phyloP scores from a whole-genome alignment of 2,797 vertebrate genomes.

The Hipposideros larvatus region DNA sequence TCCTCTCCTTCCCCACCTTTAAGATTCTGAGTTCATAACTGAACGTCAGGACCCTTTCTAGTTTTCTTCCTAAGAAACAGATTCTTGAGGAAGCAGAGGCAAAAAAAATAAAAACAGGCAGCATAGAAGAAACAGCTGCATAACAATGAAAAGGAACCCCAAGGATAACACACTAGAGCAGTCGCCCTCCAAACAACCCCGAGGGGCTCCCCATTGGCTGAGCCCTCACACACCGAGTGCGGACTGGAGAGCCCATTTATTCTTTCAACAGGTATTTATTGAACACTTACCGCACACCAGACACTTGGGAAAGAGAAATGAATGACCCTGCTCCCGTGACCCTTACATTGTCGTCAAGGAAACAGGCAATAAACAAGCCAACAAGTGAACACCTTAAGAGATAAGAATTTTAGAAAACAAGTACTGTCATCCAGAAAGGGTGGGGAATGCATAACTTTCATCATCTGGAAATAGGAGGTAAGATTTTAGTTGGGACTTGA shows the following conservation, averaged over 20 bases:
- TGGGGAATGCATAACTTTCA: neutral
- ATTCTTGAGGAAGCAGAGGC: neutral
- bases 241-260: neutral
- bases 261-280: neutral
- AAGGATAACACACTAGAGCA: neutral
- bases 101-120: neutral
- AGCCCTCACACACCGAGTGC: neutral
- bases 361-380: neutral
- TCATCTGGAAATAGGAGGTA: neutral
- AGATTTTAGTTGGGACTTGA: neutral
- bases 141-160: neutral
- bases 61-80: conserved; percentile 26
- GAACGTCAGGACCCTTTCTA: neutral
- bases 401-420: conserved; percentile 27
- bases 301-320: neutral
- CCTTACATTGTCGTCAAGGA: neutral
- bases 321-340: neutral
- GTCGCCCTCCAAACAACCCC: neutral
- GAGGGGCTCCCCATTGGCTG: neutral
- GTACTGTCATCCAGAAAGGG: no score
- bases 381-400: neutral
- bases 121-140: neutral
- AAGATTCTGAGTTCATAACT: neutral
- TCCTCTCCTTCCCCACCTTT: neutral
- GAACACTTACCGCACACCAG: neutral